Conservation (phyloP, 35 echinoderm and acorn worm species). For the Apostichopus parvimensis region DNA sequence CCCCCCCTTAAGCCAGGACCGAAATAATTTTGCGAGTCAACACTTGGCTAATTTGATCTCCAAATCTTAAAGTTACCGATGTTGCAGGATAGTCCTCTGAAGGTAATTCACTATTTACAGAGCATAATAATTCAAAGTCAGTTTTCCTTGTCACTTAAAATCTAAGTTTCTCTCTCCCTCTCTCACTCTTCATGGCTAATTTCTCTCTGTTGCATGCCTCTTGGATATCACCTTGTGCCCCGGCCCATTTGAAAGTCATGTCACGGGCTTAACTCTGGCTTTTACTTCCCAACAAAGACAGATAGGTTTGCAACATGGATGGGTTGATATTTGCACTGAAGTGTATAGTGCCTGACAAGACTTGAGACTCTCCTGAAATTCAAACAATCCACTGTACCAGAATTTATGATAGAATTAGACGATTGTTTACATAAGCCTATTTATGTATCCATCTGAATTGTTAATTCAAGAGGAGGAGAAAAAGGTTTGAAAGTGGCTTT, state of each 20-base stretch:
- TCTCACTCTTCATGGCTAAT: background rate
- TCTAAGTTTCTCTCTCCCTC: no score
- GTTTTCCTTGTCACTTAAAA: no score
- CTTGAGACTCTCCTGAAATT: background rate
- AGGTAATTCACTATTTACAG: no score
- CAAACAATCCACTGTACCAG: background rate
- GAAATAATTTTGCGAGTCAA: no score
- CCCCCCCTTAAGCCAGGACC: no score
- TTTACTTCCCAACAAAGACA: background rate
- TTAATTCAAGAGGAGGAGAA: no score
- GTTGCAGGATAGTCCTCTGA: no score
- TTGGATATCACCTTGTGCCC: background rate
- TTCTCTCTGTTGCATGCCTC: background rate
- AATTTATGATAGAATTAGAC: background rate
- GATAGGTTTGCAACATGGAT: background rate
- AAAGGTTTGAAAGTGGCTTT: no score
- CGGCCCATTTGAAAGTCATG: no score
- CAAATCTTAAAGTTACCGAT: no score
- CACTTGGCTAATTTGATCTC: no score
- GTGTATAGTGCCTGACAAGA: background rate
- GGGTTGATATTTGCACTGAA: background rate
- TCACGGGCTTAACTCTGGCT: background rate
- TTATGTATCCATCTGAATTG: background rate
- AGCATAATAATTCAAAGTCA: no score
- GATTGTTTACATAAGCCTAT: background rate